Evolutionary conservation across 2,888 invertebrate genomes (phyloP), one percentile per base, ranked within the genome.

Genomic region (Hyles lineata): DNA sequence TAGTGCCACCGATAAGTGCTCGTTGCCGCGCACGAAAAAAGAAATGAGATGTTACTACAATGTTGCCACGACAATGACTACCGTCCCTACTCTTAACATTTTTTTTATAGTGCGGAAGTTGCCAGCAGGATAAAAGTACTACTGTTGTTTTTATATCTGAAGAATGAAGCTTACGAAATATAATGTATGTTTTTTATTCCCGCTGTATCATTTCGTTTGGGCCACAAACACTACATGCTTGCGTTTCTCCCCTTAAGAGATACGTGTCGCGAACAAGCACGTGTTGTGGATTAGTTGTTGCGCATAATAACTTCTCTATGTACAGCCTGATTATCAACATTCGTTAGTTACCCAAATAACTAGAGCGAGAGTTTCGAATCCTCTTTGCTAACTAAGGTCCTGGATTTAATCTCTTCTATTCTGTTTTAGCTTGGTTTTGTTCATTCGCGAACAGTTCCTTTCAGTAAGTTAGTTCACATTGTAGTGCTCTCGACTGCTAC

Each of bases 231-330:
- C 29, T 21, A 23, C 32, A 58, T 25, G 29, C n/a, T 19, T 70
- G 35, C 52, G 62, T 32, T 52, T 74, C 80, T 87, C 85, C 79
- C 83, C 84, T 80, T 83, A 84, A 85, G 85, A 89, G 88, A 89
- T 89, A 90, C 87, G 85, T 88, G 89, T 88, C 87, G 84, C 83
- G 83, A 86, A 89, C 89, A 88, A 89, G 87, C 89, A 89, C 88
- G 90, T 87, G 88, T 87, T 78, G 79, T 70, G 88, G 89, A 90
- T 91, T 91, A 88, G 89, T 87, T 88, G 88, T 89, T 87, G 80
- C 82, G 88, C 87, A 86, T 89, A 90, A 89, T 87, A 89, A 86
- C 85, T 83, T 82, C 78, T 76, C 76, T 80, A 86, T 85, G 83
- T 84, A 84, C 83, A 78, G 78, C 84, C 87, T 89, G 89, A 89